phyloP scores from a whole-genome alignment of 2,888 invertebrate genomes.

The Poecilus cupreus region DNA sequence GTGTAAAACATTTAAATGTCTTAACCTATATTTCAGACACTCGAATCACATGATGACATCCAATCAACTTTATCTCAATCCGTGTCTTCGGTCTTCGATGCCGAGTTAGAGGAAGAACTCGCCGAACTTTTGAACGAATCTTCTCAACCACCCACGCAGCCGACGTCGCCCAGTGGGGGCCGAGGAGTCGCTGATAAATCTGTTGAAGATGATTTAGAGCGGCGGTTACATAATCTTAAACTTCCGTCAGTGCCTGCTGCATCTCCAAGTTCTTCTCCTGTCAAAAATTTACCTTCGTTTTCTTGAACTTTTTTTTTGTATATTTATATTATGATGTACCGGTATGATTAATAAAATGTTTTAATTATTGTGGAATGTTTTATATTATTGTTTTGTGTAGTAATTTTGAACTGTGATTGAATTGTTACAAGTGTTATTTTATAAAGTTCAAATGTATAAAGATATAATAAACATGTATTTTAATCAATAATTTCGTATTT shows the following conservation, averaged over 20 bases:
- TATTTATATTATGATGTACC: neutral
- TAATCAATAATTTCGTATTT: neutral
- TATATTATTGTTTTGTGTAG: neutral
- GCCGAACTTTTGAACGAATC: conserved; percentile 74
- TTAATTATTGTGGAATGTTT: conserved; percentile 34
- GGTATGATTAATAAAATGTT: neutral
- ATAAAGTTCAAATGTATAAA: neutral
- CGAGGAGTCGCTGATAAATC: neutral
- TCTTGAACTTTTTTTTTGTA: neutral
- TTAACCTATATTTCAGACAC: conserved; percentile 71
- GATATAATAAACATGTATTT: conserved; percentile 9
- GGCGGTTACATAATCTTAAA: conserved; percentile 28
- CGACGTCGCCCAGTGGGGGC: neutral
- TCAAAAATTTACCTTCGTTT: neutral
- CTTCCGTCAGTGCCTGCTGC: conserved; percentile 48
- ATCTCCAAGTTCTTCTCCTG: conserved; percentile 17
- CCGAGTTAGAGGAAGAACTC: conserved; percentile 81
- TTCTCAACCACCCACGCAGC: conserved; percentile 27
- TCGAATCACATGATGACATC: conserved; percentile 77
- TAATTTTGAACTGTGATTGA: conserved; percentile 43
- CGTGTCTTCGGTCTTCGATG: conserved; percentile 74
- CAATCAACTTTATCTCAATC: conserved; percentile 75
- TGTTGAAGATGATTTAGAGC: conserved; percentile 28
- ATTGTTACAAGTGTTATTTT: conserved; percentile 23
- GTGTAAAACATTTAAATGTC: neutral